Evolutionary conservation across 2,888 invertebrate species (phyloP), one percentile per base, ranked within the genome.

Genomic region (Dioctria rufipes): DNA sequence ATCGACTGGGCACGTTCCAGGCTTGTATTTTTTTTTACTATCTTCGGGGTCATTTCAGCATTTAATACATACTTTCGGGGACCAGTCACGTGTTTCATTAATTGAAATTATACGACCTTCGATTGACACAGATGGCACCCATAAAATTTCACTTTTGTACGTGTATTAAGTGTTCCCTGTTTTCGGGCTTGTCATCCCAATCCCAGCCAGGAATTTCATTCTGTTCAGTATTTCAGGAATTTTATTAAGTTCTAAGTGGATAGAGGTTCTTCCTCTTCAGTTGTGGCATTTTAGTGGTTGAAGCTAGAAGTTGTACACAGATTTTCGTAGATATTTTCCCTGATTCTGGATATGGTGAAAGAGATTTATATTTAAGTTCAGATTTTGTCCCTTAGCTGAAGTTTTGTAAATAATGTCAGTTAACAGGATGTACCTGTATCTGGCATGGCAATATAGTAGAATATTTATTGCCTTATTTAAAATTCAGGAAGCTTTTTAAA

Each of bases 81-180:
- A 66, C 78, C 58, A 80, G 80, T 82, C 81, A 82, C 82, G 82
- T 82, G 82, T 82, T 82, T 82, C 82, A 82, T 82, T 82, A 82
- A 82, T 82, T 82, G 82, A 82, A 82, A 82, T 67, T 82, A 82
- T 81, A 82, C 82, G 82, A 82, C 77, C 82, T 82, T 82, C 82
- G 82, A 82, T 82, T 82, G 82, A 81, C 81, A 81, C 82, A 82
- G 75, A 82, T 82, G 82, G 82, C 61, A 65, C 77, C 25, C 67
- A 81, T 80, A 78, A 82, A 82, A 82, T 73, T 77, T 39, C 77
- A 37, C 42, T 77, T 39, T 61, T 25, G 77, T 61, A 77, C 77
- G 77, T 77, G 77, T 63, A 77, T 63, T 77, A 37, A 63, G 49
- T 63, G 40, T 66, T 39, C 39, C 11, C 54, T 54, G 8, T 54